These are phyloP conservation scores for Amblyjoppa fuscipennis DNA, from an alignment of 2,888 invertebrate genomes.

Conservation along the genomic window DNA sequence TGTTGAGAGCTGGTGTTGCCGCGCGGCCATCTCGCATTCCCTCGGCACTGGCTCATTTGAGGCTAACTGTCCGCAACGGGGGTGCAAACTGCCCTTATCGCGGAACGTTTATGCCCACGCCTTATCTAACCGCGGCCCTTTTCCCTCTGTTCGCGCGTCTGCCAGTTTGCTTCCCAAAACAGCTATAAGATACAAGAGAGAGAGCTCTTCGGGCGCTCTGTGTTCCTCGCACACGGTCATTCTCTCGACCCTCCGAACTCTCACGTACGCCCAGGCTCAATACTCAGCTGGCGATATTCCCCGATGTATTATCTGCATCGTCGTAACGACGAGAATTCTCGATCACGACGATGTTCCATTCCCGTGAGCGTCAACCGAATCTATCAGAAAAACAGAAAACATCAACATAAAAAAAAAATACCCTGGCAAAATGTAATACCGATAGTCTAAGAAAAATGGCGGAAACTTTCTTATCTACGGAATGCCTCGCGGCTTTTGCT, in stretches of 20 bases:
- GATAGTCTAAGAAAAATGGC: constrained; percentile 24
- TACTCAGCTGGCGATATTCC: constrained; percentile 20
- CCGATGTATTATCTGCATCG: constrained; percentile 34
- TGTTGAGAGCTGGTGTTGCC: not conserved
- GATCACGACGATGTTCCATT: constrained; percentile 28
- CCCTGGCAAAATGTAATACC: not conserved
- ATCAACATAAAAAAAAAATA: constrained; percentile 11
- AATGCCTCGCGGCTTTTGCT: not conserved
- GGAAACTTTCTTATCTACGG: constrained; percentile 54
- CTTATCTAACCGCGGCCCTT: constrained; percentile 79
- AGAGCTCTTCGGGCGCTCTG: not conserved
- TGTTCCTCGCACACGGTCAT: constrained; percentile 37
- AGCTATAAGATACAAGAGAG: constrained; percentile 46
- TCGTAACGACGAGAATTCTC: constrained; percentile 39
- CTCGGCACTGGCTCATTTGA: constrained; percentile 79
- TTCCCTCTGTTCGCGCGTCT: constrained; percentile 42
- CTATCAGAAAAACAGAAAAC: constrained; percentile 20
- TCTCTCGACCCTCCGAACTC: constrained; percentile 28
- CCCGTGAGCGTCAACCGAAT: constrained; percentile 14
- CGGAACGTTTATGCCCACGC: constrained; percentile 83
- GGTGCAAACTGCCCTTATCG: constrained; percentile 85
- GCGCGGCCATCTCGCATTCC: constrained; percentile 63
- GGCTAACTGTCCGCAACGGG: constrained; percentile 84
- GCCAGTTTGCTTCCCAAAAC: constrained; percentile 73
- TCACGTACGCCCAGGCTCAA: not conserved